Percentiles rank a stretch among this genome's conserved stretches.
phyloP scores from a whole-genome alignment of 1,140 invertebrate species.

The Hylaeus anthracinus region DNA sequence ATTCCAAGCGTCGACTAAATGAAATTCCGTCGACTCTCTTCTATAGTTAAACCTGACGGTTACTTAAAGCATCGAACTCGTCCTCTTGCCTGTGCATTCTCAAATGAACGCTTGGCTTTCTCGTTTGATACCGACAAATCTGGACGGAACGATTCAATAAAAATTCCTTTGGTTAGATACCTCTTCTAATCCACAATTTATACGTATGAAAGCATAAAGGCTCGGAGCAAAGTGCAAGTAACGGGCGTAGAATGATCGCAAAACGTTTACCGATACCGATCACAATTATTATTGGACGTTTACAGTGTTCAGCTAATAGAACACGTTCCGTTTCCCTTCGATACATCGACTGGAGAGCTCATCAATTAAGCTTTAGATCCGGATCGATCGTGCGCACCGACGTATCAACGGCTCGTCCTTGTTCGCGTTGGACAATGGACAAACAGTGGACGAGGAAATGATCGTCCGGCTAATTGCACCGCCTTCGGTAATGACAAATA shows the following conservation, averaged over 20 bases:
- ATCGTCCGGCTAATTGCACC: background rate
- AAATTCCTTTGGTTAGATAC: too few relatives aligned
- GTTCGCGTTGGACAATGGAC: background rate
- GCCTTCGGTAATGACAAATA: slow-evolving; percentile 26
- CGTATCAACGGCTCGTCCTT: background rate
- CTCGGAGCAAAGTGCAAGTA: background rate
- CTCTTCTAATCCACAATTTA: too few relatives aligned
- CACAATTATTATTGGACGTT: background rate
- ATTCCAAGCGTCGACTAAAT: too few relatives aligned
- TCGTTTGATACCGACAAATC: too few relatives aligned
- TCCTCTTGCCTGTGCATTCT: too few relatives aligned
- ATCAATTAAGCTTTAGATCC: background rate
- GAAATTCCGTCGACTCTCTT: too few relatives aligned
- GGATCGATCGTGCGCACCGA: background rate
- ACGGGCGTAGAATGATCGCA: background rate
- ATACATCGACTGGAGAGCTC: background rate
- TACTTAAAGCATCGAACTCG: too few relatives aligned
- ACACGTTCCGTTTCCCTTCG: background rate
- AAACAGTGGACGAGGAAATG: slow-evolving; percentile 7
- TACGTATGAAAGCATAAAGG: too few relatives aligned
- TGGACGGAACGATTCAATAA: too few relatives aligned
- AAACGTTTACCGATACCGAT: background rate
- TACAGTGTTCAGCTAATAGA: background rate
- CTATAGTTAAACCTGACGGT: too few relatives aligned
- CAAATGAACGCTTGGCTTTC: too few relatives aligned